Evolutionary conservation across 1,140 invertebrate genomes (phyloP).

Genomic region (Sitobion miscanthi): DNA sequence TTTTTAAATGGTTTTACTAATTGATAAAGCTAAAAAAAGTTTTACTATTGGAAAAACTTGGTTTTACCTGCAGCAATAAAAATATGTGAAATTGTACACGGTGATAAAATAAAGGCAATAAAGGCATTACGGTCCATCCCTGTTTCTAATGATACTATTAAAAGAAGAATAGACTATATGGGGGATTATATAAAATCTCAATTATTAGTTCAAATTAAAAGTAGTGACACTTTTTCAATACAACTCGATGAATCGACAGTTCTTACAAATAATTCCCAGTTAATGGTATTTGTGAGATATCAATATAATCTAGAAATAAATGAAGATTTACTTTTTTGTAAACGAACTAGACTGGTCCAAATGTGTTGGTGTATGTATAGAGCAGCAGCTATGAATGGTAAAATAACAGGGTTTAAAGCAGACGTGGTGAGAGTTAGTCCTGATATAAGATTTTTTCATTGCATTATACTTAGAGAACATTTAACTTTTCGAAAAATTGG

Average conservation of each 20-base stretch:
- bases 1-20: constrained; percentile 60
- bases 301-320: constrained; percentile 21
- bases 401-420: background rate
- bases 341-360: background rate
- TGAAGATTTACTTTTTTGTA: constrained; percentile 41
- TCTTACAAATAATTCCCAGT: background rate
- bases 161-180: constrained; percentile 35
- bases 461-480: constrained; percentile 7
- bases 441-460: background rate
- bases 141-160: constrained; percentile 40
- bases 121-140: background rate
- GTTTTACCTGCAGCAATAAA: background rate
- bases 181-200: constrained; percentile 19
- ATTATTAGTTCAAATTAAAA: background rate
- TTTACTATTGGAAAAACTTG: constrained; percentile 59
- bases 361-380: background rate
- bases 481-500: background rate
- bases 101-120: background rate
- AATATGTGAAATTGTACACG: constrained; percentile 15
- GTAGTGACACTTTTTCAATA: constrained; percentile 1
- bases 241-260: constrained; percentile 22
- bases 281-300: too few species aligned
- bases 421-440: background rate
- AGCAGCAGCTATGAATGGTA: background rate
- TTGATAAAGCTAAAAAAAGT: constrained; percentile 57